These are phyloP conservation scores for Arctocebus calabarensis DNA, from an alignment of 2,797 vertebrate species.

Conservation along the genomic window DNA sequence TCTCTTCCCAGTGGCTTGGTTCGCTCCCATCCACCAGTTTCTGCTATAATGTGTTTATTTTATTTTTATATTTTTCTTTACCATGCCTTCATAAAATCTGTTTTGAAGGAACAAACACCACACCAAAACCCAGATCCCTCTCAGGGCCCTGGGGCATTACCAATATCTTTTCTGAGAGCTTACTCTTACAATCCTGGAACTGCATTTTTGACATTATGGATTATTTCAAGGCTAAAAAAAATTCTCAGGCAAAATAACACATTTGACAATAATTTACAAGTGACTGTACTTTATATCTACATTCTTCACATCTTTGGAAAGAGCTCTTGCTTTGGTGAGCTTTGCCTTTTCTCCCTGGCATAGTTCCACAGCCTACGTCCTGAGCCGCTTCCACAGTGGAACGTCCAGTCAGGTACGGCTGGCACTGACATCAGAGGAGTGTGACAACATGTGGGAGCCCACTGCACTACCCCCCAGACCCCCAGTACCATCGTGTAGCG, in stretches of 20 bases:
- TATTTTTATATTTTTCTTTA: no score
- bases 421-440: background rate
- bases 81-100: background rate
- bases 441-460: no score
- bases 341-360: background rate
- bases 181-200: conserved; percentile 39
- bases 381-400: background rate
- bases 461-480: background rate
- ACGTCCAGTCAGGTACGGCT: background rate
- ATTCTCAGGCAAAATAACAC: background rate
- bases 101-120: background rate
- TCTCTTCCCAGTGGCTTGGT: background rate
- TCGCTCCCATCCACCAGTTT: background rate
- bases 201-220: conserved; percentile 9
- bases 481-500: background rate
- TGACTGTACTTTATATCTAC: background rate
- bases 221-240: background rate
- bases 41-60: background rate
- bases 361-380: background rate
- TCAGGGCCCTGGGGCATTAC: background rate
- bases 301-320: background rate
- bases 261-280: conserved; percentile 16
- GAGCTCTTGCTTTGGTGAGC: background rate
- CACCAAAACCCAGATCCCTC: background rate
- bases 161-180: background rate